These are phyloP conservation scores for Cassiopea andromeda DNA, from an alignment of 30 jellyfish, hydroid and myxozoan genomes.

Conservation along the genomic window DNA sequence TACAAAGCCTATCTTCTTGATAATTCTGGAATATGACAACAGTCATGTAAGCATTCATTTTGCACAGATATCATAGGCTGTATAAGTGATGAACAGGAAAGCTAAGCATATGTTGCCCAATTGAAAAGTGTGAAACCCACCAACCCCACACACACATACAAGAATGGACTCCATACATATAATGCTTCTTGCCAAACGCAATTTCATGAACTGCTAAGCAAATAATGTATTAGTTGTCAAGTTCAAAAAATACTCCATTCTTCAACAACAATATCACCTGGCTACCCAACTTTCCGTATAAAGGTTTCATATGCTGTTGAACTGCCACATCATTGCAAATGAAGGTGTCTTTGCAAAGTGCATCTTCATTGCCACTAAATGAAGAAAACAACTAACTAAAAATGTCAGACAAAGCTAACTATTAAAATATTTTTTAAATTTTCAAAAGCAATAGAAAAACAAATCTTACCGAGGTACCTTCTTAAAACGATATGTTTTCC, in stretches of 20 bases:
- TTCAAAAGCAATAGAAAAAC: not conserved
- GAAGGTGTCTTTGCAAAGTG: slow-evolving; percentile 22
- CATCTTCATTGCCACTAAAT: slow-evolving; percentile 16
- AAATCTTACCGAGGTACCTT: slow-evolving; percentile 33
- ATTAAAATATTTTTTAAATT: not conserved
- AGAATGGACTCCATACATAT: no score
- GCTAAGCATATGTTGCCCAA: not conserved
- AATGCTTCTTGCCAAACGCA: not conserved
- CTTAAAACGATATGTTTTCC: slow-evolving; percentile 60
- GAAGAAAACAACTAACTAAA: not conserved
- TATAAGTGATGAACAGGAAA: not conserved
- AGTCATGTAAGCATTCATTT: not conserved
- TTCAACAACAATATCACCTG: slow-evolving; percentile 26
- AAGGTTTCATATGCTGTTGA: slow-evolving; percentile 31
- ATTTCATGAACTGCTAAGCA: not conserved
- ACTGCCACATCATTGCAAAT: slow-evolving; percentile 38
- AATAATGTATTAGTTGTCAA: not conserved
- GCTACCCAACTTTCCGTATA: slow-evolving; percentile 55
- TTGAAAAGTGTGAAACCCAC: not conserved
- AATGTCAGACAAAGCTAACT: not conserved
- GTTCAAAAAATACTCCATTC: not conserved
- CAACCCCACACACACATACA: not conserved
- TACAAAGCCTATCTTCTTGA: slow-evolving; percentile 41
- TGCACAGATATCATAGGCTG: not conserved
- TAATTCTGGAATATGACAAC: slow-evolving; percentile 25